phyloP scores from a whole-genome alignment of 2,113 vertebrate species.

The Eolophus roseicapilla region DNA sequence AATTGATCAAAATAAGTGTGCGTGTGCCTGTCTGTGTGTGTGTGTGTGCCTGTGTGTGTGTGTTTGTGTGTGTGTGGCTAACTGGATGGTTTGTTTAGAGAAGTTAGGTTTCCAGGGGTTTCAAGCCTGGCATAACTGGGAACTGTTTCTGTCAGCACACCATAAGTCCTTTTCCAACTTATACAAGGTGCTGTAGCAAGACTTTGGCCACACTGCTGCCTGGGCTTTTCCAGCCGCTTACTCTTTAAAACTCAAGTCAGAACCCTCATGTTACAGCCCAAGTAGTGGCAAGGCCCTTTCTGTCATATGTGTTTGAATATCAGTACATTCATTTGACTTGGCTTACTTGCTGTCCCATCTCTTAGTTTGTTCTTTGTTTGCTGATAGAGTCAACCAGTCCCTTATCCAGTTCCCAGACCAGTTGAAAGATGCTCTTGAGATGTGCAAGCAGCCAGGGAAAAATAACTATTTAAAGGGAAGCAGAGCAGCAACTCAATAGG shows the following conservation, averaged over 20 bases:
- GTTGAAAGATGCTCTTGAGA: background rate
- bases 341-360: accelerated
- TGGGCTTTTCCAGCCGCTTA: background rate
- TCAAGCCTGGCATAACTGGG: background rate
- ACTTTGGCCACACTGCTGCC: background rate
- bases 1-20: background rate
- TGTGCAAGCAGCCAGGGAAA: background rate
- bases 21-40: accelerated
- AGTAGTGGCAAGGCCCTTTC: background rate
- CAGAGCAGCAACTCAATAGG: background rate
- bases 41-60: accelerated
- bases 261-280: background rate
- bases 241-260: background rate
- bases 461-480: background rate
- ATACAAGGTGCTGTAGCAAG: background rate
- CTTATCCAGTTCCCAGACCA: background rate
- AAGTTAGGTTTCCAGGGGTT: background rate
- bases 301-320: background rate
- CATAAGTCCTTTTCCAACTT: background rate
- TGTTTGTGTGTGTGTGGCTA: background rate
- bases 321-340: background rate
- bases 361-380: background rate
- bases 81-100: background rate
- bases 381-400: background rate
- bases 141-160: background rate